Evolutionary conservation across 1,140 invertebrate species (phyloP).

Genomic region (Aphelenchoides fujianensis): DNA sequence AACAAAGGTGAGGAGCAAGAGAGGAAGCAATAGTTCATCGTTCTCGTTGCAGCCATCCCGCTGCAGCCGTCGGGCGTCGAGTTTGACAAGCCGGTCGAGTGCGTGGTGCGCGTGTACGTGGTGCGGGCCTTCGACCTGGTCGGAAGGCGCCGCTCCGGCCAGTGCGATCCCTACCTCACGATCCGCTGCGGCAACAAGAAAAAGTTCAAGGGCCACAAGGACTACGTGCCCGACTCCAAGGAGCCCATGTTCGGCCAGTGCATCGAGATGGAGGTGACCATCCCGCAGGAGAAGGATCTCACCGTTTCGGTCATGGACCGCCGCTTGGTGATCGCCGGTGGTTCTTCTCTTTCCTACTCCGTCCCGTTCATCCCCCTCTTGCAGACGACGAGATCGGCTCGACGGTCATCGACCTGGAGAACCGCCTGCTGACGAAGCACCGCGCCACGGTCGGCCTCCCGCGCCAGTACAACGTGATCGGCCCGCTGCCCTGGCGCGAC

Average conservation of each 20-base stretch:
- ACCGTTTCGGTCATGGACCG: conserved; percentile 64
- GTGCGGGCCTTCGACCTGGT: conserved; percentile 63
- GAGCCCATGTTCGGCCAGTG: conserved; percentile 54
- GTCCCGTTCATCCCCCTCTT: conserved; percentile 31
- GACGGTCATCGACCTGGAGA: conserved; percentile 66
- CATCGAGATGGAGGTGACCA: conserved; percentile 64
- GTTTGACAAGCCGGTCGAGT: conserved; percentile 62
- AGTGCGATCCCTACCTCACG: conserved; percentile 47
- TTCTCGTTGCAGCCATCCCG: conserved; percentile 28
- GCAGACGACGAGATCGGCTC: conserved; percentile 66
- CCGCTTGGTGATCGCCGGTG: conserved; percentile 61
- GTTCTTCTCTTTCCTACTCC: background rate
- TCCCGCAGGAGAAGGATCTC: conserved; percentile 63
- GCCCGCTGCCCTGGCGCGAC: conserved; percentile 49
- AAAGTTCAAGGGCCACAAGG: conserved; percentile 48
- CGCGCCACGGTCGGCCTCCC: conserved; percentile 65
- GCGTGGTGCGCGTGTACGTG: conserved; percentile 65
- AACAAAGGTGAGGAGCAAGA: conserved; percentile 27
- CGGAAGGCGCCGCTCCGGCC: conserved; percentile 61
- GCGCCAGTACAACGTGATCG: conserved; percentile 61
- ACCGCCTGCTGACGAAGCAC: conserved; percentile 64
- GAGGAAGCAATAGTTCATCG: no score
- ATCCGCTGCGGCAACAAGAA: conserved; percentile 50
- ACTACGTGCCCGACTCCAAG: conserved; percentile 45
- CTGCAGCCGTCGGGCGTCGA: conserved; percentile 46